These are phyloP conservation scores for Aleadryas rufinucha DNA, from an alignment of 2,113 vertebrate species.

Conservation along the genomic window DNA sequence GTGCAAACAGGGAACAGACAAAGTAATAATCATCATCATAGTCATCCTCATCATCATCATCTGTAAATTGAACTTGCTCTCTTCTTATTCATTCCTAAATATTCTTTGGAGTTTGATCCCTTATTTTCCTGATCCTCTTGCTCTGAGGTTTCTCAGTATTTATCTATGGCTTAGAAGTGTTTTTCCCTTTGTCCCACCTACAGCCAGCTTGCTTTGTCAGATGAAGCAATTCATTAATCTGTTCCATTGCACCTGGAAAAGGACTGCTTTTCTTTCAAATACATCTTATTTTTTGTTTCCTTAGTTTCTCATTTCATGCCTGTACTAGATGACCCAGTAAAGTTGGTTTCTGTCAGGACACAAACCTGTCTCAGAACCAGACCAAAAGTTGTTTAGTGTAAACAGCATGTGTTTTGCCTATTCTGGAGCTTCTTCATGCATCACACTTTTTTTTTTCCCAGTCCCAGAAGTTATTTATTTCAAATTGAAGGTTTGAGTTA, in stretches of 20 bases:
- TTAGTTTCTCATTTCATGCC: neutral
- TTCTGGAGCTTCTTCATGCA: neutral
- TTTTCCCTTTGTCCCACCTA: neutral
- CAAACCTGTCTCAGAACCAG: neutral
- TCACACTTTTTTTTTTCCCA: rapidly evolving
- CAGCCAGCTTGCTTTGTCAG: neutral
- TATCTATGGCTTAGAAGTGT: neutral
- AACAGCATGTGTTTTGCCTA: neutral
- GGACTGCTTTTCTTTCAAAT: neutral
- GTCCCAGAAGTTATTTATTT: neutral
- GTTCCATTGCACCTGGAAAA: neutral
- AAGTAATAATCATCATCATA: neutral
- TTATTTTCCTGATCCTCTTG: neutral
- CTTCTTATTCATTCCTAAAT: neutral
- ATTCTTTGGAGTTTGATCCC: neutral
- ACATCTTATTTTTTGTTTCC: neutral
- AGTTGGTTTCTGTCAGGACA: neutral
- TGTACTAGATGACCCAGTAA: neutral
- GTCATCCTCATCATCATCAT: neutral
- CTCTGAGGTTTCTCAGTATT: neutral
- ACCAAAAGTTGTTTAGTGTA: neutral
- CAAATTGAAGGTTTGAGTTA: neutral
- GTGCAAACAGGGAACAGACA: neutral
- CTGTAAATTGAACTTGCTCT: neutral
- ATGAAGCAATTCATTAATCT: neutral